Evolutionary conservation across 53 echinoderm and acorn worm genomes (phyloP).

Genomic region (Holothuria scabra): DNA sequence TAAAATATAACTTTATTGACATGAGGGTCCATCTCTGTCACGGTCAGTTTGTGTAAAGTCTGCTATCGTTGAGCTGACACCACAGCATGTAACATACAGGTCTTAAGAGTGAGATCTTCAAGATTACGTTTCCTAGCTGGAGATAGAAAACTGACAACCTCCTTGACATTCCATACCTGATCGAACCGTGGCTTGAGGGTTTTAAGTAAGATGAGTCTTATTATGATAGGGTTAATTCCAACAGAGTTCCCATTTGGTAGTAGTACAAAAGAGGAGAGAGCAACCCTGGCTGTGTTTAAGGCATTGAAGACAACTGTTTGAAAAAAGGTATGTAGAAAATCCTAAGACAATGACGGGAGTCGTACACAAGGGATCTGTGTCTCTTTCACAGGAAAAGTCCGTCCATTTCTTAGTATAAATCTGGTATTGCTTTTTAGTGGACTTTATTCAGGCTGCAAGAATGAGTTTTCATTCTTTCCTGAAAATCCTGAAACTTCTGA

Average conservation of each 20-base stretch:
- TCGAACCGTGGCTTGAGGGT: background rate
- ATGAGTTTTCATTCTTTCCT: conserved; percentile 17
- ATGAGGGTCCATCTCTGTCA: background rate
- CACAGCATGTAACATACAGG: background rate
- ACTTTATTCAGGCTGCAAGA: conserved; percentile 36
- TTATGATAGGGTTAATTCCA: background rate
- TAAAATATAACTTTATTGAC: background rate
- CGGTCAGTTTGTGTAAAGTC: background rate
- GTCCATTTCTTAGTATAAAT: conserved; percentile 42
- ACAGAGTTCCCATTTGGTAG: background rate
- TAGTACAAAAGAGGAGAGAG: background rate
- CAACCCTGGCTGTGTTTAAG: background rate
- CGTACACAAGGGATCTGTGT: conserved; percentile 25
- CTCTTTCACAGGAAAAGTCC: conserved; percentile 38
- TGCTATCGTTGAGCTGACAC: background rate
- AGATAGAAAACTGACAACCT: background rate
- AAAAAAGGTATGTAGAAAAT: conserved; percentile 6
- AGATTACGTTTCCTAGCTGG: background rate
- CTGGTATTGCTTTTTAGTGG: conserved; percentile 54
- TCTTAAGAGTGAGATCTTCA: conserved; percentile 22
- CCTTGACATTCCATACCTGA: background rate
- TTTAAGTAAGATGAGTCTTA: conserved; percentile 1
- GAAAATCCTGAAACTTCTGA: conserved; percentile 14
- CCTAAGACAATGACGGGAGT: conserved; percentile 2
- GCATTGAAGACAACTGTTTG: conserved; percentile 33